Evolutionary conservation across 2,888 invertebrate species (phyloP), one percentile per base, ranked within the genome.

Genomic region (Cistogaster globosa): DNA sequence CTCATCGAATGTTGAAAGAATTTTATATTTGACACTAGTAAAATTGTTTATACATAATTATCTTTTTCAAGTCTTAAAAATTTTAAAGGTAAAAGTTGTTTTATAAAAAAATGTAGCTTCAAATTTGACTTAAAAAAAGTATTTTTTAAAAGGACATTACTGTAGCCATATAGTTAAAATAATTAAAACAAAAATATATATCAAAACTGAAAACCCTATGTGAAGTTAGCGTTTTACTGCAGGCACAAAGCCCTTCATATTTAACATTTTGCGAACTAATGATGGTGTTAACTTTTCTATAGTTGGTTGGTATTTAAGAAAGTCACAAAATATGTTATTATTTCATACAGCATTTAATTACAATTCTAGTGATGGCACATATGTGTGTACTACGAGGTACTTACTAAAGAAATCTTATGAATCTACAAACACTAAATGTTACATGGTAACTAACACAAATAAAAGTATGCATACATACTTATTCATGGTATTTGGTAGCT

Each of bases 271-370:
- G 55, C 60, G 18, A 69, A 63, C 77, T 85, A 85, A 85, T 82
- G 81, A 82, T 75, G 74, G 78, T 71, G 55, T 82, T 85, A 75
- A 68, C 63, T 57, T 76, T 68, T 71, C 53, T 63, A 48, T 58
- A 69, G 74, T 63, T 38, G 26, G 26, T 32, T 32, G 75, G 69
- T 69, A 85, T 85, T 85, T 78, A 85, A 75, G 58, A 82, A 84
- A 77, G 74, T 78, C 78, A 74, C 65, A 85, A 55, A 85, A 75
- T 85, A 82, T 85, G 74, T 85, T 82, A 85, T 82, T 85, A 85
- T 85, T 85, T 85, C 78, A 82, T 75, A 71, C 60, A 42, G 81
- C 85, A 60, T 85, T 78, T 78, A 82, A 85, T 85, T 78, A 60
- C 81, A 82, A 71, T 75, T 57, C 71, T 38, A 78, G 81, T 53